These are phyloP conservation scores for Drosophila cognata DNA, from an alignment of 2,888 invertebrate species.

Conservation along the genomic window DNA sequence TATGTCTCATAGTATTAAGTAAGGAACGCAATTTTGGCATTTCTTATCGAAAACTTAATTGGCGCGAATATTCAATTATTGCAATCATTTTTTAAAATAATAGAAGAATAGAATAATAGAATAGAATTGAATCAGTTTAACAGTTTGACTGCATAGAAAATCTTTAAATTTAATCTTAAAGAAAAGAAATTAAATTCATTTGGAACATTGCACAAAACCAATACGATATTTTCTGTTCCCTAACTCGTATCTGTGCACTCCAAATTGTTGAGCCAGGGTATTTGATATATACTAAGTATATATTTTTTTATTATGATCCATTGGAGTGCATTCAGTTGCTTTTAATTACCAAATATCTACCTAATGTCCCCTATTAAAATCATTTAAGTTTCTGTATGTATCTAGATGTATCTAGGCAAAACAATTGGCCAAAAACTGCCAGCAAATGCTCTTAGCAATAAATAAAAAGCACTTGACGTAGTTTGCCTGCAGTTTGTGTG, in stretches of 20 bases:
- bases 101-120: no score
- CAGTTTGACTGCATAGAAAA: background rate
- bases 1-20: background rate
- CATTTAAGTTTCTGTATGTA: background rate
- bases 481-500: conserved; percentile 53
- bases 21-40: background rate
- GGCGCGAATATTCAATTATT: background rate
- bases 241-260: background rate
- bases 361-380: background rate
- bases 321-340: background rate
- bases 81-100: background rate
- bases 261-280: background rate
- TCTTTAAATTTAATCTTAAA: background rate
- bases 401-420: background rate
- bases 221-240: background rate
- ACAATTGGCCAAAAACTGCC: conserved; percentile 1
- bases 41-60: background rate
- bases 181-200: background rate
- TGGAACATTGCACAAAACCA: background rate
- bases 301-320: background rate
- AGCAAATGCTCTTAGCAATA: conserved; percentile 37
- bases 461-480: conserved; percentile 55
- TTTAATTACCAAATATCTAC: background rate
- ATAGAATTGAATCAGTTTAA: background rate
- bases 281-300: background rate